phyloP scores from a whole-genome alignment of 2,113 vertebrate species.

The Phalacrocorax aristotelis region DNA sequence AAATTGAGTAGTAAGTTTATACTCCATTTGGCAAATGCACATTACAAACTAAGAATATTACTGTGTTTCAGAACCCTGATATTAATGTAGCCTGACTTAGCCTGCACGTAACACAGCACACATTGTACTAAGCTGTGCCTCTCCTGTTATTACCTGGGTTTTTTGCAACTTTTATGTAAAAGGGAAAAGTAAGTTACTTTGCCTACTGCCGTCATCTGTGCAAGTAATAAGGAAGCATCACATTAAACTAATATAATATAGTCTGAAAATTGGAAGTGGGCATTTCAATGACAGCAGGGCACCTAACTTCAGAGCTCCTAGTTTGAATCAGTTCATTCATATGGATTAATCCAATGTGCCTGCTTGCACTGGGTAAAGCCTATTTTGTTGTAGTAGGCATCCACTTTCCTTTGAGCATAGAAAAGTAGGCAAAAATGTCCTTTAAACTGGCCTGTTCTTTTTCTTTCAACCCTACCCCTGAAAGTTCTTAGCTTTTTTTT shows the following conservation, averaged over 20 bases:
- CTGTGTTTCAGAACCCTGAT: background rate
- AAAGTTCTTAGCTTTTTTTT: background rate
- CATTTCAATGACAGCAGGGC: background rate
- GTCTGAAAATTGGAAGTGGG: background rate
- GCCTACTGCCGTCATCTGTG: background rate
- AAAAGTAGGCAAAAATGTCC: background rate
- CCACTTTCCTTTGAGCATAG: background rate
- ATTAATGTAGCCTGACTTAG: background rate
- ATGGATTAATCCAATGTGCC: background rate
- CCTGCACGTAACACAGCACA: background rate
- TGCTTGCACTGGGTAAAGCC: background rate
- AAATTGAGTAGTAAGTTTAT: constrained; percentile 34
- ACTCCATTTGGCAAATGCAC: constrained; percentile 22
- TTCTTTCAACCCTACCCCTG: background rate
- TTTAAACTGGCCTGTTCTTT: background rate
- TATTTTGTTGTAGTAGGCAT: background rate
- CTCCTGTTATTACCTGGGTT: background rate
- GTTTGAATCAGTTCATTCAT: background rate
- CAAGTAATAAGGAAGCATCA: background rate
- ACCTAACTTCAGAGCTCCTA: background rate
- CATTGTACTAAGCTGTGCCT: background rate
- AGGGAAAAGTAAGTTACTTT: background rate
- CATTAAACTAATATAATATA: background rate
- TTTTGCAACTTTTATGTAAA: background rate
- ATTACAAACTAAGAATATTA: background rate